Base-by-base conservation (phyloP, 2,888 invertebrate species). In the Andrena bucephala region DNA sequence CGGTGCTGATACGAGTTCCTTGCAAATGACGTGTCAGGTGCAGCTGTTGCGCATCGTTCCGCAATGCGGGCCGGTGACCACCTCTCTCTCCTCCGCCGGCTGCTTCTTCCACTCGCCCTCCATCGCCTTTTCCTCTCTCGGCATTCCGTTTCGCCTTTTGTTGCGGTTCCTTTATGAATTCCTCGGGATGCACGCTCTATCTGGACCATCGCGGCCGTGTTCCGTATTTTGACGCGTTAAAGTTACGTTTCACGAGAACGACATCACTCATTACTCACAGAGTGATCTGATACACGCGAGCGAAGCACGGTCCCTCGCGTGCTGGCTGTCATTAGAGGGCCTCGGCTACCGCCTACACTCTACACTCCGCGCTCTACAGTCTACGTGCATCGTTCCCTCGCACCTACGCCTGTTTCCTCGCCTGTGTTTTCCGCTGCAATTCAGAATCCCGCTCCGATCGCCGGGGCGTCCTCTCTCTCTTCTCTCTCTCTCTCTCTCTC, bases 11-110 rank as follows among this genome's bases (percentile, higher is more conserved):
- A 90, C 90, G 91, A 89, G 89, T 93, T 92, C 92, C 89, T 89
- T 88, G 89, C 90, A 90, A 92, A 91, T 93, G 92, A 92, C 92
- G 92, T 89, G 92, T 89, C 90, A 88, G 89, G 88, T 90, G 93
- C 93, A 93, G 93, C 93, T 93, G 93, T 92, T 91, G 92, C 91
- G 87, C 86, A 86, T 88, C 91, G 90, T 92, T 92, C 88, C 91
- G 91, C 91, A 90, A 92, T 92, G 92, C 91, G 91, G 92, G 92
- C 88, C 84, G 87, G 84, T 88, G 85, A 84, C 77, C 81, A 72
- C 78, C 72, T 76, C 72, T 83, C 68, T 63, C 73, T 69, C 59
- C 68, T 50, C 70, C 71, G 77, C 72, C 29, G 67, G 66, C 72
- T 68, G 65, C 50, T 69, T 20, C 68, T 65, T 59, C 76, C 24